These are phyloP conservation scores for Andinoacara biseriatus DNA, from an alignment of 2,113 vertebrate species.

Conservation along the genomic window DNA sequence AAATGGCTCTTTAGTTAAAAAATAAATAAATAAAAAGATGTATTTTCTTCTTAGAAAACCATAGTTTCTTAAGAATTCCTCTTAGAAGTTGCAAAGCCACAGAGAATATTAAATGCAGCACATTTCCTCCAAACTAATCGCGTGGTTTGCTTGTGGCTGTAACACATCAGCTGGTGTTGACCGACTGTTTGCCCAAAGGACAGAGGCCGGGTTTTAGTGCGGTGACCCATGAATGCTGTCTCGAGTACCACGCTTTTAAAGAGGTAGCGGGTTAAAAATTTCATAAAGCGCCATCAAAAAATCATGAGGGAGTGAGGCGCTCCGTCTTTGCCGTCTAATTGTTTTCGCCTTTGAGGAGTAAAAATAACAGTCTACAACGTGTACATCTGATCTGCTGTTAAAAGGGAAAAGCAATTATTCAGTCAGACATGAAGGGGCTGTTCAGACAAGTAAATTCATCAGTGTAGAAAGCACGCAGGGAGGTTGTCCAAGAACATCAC, in stretches of 20 bases:
- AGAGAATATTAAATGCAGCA: conserved; percentile 38
- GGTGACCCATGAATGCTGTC: conserved; percentile 64
- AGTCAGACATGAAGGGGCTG: conserved; percentile 29
- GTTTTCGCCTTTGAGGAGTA: conserved; percentile 49
- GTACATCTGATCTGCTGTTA: conserved; percentile 49
- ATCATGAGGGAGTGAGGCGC: conserved; percentile 55
- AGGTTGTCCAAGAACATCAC: neutral
- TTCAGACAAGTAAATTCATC: conserved; percentile 29
- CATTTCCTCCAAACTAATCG: conserved; percentile 28
- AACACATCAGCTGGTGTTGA: conserved; percentile 44
- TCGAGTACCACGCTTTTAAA: conserved; percentile 56
- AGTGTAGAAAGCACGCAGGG: neutral
- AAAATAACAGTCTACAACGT: conserved; percentile 55
- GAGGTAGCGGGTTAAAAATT: conserved; percentile 71
- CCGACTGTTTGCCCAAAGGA: conserved; percentile 64
- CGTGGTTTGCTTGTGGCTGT: conserved; percentile 38
- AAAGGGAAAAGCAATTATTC: conserved; percentile 35
- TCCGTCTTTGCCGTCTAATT: conserved; percentile 58
- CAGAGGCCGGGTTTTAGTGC: conserved; percentile 58
- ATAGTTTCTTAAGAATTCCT: conserved; percentile 20
- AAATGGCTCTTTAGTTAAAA: conserved; percentile 26
- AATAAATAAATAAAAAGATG: conserved; percentile 10
- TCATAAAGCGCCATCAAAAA: conserved; percentile 76
- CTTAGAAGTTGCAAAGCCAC: conserved; percentile 8
- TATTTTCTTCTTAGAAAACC: conserved; percentile 45